Percentiles rank a stretch among this genome's conserved stretches.
phyloP scores from a whole-genome alignment of 2,888 invertebrate genomes.

The Atethmia centrago region DNA sequence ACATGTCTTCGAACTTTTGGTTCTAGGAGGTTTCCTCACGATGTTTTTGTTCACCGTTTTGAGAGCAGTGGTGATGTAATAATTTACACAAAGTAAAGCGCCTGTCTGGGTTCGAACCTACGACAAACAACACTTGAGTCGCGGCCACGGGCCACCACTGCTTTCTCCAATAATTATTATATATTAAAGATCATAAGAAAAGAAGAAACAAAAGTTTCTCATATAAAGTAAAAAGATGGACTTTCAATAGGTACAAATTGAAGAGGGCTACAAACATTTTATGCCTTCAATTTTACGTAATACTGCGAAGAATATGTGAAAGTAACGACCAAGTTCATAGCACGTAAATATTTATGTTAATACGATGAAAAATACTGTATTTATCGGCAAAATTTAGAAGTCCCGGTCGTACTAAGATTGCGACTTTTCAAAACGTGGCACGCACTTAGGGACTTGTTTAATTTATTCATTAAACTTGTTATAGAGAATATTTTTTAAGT shows the following conservation, averaged over 20 bases:
- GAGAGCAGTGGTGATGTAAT: too few relatives aligned
- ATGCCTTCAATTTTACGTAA: constrained; percentile 11
- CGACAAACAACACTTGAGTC: too few relatives aligned
- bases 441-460: constrained; percentile 37
- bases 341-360: constrained; percentile 36
- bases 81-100: too few relatives aligned
- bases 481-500: constrained; percentile 36
- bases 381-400: constrained; percentile 33
- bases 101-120: too few relatives aligned
- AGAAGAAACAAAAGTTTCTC: neutral
- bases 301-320: constrained; percentile 11
- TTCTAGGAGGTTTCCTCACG: too few relatives aligned
- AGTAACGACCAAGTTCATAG: constrained; percentile 19
- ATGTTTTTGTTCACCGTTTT: too few relatives aligned
- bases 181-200: too few relatives aligned
- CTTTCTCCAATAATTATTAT: neutral
- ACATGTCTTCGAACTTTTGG: too few relatives aligned
- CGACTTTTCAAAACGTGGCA: constrained; percentile 37
- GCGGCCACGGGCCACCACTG: too few relatives aligned
- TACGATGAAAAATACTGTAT: constrained; percentile 12
- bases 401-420: constrained; percentile 8
- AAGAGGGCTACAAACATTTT: constrained; percentile 16
- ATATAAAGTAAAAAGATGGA: neutral
- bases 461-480: constrained; percentile 57
- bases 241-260: neutral